Evolutionary conservation across 2,113 vertebrate genomes (phyloP), one percentile per base, ranked within the genome.

Genomic region (Egretta garzetta): DNA sequence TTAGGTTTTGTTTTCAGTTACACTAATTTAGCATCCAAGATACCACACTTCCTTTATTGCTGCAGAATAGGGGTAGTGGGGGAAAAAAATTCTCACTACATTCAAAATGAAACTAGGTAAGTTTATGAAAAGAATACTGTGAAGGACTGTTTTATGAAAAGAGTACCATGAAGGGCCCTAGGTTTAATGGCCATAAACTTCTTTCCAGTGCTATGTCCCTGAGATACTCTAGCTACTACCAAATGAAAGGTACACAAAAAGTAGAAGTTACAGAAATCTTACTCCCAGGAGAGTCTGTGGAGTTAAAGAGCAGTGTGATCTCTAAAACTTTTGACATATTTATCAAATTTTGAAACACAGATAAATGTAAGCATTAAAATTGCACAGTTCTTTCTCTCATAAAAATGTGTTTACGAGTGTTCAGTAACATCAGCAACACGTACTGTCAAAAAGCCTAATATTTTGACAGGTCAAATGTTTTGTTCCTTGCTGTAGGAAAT

Each of bases 401-500:
- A 72, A 91, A 95, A 92, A 74, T 23, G 17, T 9, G 53, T 77
- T 94, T 86, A 52, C 39, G 76, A 91, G 24, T 53, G 32, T 63
- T 94, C 47, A 67, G 87, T 60, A 80, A 63, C 70, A 71, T 64
- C 66, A 90, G 49, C 70, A 94, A 81, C 10, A 45, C 8, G 16
- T 53, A 59, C 21, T 75, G 53, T 80, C 70, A 72, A 84, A 96
- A 96, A 72, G 14, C 7, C 60, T 56, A 90, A 41, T 58, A 81
- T 90, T 93, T 87, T 79, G 63, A 90, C 62, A 92, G 92, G 92
- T 81, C 75, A 81, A 90, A 91, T 81, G 50, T 79, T 95, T 95
- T 92, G 71, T 77, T 96, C 79, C 96, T 95, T 97, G 79, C 80
- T 94, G 76, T 86, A 85, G 94, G 89, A 97, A 97, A 93, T 58